Base-by-base conservation (phyloP, 2,797 vertebrate genomes). In the Paedocypris micromegethes region DNA sequence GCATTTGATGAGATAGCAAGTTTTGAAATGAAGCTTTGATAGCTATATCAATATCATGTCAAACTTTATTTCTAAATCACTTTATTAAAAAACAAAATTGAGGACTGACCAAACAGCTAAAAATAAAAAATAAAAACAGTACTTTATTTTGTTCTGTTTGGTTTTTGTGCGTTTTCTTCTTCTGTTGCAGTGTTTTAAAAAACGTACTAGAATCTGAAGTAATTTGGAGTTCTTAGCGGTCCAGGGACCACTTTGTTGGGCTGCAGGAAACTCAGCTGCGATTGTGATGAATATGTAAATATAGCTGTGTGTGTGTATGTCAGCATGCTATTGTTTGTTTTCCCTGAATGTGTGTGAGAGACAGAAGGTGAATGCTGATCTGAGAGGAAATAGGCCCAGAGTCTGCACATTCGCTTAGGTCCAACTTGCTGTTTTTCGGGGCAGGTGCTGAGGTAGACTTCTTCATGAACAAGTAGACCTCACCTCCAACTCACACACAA, bases 391-490 rank as follows among this genome's bases (percentile, higher is more conserved):
- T 88, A 86, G 83, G 70, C 77, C 73, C 70, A 9, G 79, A 85
- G 80, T 89, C 82, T 82, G 86, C 86, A 88, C 83, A 86, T 85
- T 84, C 84, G 80, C 71, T 73, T 75, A 72, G 79, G 81, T 83
- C 83, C 75, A 74, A 78, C 81, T 85, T 83, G 80, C 82, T 84
- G 78, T 84, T 85, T 87, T 83, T 74, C 48, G 66, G 78, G 81
- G 83, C 84, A 85, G 86, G 85, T 90, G 89, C 89, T 84, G 88
- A 90, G 85, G 84, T 83, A 87, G 86, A 86, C 83, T 86, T 86
- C 79, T 84, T 82, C 71, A 78, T 69, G 75, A 76, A 53, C 79
- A 64, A 77, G 72, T 74, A 74, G 51, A 53, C 52, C 71, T 41
- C 43, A 44, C n/a, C 47, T 59, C 70, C 6, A 64, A 37, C 63